phyloP scores from a whole-genome alignment of 2,797 vertebrate genomes.

The Liparis tanakae region DNA sequence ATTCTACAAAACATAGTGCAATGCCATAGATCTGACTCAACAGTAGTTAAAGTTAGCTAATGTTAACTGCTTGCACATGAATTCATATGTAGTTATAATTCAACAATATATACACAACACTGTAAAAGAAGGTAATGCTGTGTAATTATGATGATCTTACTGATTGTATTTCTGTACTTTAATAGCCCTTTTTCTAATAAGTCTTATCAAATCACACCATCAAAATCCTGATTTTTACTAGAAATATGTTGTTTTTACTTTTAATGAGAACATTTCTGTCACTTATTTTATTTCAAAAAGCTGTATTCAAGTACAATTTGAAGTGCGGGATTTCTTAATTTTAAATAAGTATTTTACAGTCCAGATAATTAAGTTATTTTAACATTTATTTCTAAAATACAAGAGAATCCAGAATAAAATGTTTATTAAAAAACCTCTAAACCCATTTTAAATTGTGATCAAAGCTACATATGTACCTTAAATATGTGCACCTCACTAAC shows the following conservation, averaged over 20 bases:
- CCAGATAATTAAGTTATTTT: neutral
- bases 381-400: neutral
- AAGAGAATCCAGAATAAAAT: neutral
- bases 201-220: neutral
- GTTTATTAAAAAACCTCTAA: neutral
- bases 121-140: neutral
- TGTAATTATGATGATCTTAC: neutral
- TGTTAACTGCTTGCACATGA: neutral
- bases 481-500: neutral
- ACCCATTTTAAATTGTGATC: neutral
- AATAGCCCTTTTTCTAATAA: neutral
- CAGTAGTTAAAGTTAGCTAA: neutral
- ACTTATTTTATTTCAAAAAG: neutral
- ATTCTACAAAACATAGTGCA: neutral
- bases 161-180: neutral
- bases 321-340: neutral
- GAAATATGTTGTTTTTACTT: neutral
- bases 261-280: neutral
- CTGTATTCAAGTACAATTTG: neutral
- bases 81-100: neutral
- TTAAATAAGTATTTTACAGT: neutral
- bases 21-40: neutral
- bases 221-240: neutral
- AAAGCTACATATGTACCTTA: neutral
- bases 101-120: neutral